A percentile compares a stretch with the other conserved stretches of the same genome.
phyloP scores from a whole-genome alignment of 2,888 invertebrate genomes.

The Drosophila rubida region DNA sequence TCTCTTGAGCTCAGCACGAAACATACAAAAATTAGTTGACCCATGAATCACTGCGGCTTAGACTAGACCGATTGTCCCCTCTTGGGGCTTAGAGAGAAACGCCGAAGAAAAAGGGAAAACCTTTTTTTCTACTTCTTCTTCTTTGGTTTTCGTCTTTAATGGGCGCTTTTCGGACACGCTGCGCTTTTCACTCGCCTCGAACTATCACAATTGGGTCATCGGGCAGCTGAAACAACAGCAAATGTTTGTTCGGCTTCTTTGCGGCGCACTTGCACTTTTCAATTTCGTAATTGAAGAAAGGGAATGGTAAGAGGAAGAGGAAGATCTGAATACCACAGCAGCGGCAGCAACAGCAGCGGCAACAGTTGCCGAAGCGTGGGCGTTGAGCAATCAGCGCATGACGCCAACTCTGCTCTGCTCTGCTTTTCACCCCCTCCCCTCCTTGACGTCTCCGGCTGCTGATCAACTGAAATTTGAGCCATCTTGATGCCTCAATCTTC shows the following conservation, averaged over 20 bases:
- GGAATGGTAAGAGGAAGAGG: slow-evolving; percentile 5
- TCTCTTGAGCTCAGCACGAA: slow-evolving; percentile 44
- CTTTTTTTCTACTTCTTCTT: slow-evolving; percentile 19
- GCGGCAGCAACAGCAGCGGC: slow-evolving; percentile 23
- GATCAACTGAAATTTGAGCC: slow-evolving; percentile 9
- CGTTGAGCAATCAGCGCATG: slow-evolving; percentile 74
- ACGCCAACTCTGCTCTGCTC: slow-evolving; percentile 57
- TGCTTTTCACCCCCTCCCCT: slow-evolving; percentile 4
- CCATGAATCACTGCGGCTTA: slow-evolving; percentile 52
- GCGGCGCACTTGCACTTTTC: slow-evolving; percentile 75
- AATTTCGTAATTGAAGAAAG: slow-evolving; percentile 62
- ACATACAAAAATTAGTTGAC: slow-evolving; percentile 47
- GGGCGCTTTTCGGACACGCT: slow-evolving; percentile 41
- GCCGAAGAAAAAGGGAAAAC: slow-evolving; percentile 48
- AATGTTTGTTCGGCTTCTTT: slow-evolving; percentile 38
- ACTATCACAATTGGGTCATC: slow-evolving; percentile 73
- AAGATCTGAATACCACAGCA: slow-evolving; percentile 28
- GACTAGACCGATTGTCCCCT: slow-evolving; percentile 10
- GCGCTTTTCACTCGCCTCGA: slow-evolving; percentile 54
- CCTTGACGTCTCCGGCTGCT: not conserved
- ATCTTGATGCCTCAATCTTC: slow-evolving; percentile 10
- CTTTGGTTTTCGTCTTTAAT: slow-evolving; percentile 13
- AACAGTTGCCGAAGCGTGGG: slow-evolving; percentile 66
- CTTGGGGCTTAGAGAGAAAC: not conserved
- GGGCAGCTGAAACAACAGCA: slow-evolving; percentile 33